These are phyloP conservation scores for Mastacembelus armatus DNA, from an alignment of 2,797 vertebrate species.

Conservation along the genomic window DNA sequence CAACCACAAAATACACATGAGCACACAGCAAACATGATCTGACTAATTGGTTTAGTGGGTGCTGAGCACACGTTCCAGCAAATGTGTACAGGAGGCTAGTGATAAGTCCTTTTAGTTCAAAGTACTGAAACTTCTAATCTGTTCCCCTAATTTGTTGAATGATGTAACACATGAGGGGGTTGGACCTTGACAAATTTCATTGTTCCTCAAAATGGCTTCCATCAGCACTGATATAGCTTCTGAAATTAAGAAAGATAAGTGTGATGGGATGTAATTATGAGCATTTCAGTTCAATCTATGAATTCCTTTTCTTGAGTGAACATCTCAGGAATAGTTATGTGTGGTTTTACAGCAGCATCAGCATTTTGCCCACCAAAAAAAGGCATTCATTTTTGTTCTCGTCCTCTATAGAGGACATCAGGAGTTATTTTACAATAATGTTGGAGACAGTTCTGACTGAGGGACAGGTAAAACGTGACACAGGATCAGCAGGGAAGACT, in stretches of 20 bases:
- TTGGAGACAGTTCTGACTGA: constrained; percentile 1
- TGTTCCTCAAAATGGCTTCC: constrained; percentile 47
- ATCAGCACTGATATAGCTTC: constrained; percentile 39
- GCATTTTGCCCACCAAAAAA: constrained; percentile 42
- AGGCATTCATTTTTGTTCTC: constrained; percentile 33
- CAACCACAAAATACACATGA: constrained; percentile 35
- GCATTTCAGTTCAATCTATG: constrained; percentile 43
- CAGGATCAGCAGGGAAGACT: background rate
- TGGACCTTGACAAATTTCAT: constrained; percentile 42
- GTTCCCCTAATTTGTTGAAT: constrained; percentile 47
- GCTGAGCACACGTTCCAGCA: constrained; percentile 57
- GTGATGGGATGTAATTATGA: constrained; percentile 44
- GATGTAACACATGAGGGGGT: constrained; percentile 53
- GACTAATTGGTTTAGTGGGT: constrained; percentile 61
- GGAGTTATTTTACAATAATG: constrained; percentile 31
- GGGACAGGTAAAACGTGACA: background rate
- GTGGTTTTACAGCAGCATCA: constrained; percentile 33
- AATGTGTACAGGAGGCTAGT: constrained; percentile 36
- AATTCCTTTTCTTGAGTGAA: constrained; percentile 28
- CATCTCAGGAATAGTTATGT: constrained; percentile 30
- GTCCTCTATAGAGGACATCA: constrained; percentile 45
- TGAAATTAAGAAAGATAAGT: constrained; percentile 51
- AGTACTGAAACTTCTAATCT: constrained; percentile 57
- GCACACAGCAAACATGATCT: constrained; percentile 35
- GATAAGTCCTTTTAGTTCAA: constrained; percentile 62